Evolutionary conservation across 2,113 vertebrate genomes (phyloP).

Genomic region (Cephalopholis sonnerati): DNA sequence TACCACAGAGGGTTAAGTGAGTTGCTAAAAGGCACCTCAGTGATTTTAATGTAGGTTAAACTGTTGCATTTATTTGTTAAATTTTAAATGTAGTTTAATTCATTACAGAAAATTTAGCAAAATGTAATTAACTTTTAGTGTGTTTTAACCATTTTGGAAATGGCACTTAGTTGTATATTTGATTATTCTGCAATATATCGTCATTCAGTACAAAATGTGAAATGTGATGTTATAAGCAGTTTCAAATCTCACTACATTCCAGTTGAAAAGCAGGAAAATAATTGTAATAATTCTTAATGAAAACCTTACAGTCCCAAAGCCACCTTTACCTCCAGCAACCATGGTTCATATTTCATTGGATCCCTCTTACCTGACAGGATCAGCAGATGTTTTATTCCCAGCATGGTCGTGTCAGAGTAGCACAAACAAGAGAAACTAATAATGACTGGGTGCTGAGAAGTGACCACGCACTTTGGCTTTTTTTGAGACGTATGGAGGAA

Average conservation of each 20-base stretch:
- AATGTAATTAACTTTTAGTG: neutral
- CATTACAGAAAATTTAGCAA: neutral
- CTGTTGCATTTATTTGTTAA: neutral
- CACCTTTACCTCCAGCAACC: neutral
- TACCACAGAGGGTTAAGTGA: neutral
- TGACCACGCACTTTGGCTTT: neutral
- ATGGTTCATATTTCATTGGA: neutral
- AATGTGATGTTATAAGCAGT: neutral
- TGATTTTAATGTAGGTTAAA: neutral
- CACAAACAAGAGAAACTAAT: neutral
- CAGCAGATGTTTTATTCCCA: constrained; percentile 7
- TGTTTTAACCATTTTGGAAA: neutral
- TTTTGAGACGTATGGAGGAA: constrained; percentile 14
- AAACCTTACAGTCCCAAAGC: neutral
- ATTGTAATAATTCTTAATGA: neutral
- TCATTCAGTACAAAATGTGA: neutral
- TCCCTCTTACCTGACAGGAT: constrained; percentile 56
- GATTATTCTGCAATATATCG: neutral
- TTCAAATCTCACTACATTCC: neutral
- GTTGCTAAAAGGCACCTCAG: neutral
- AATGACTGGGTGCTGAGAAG: rapidly evolving
- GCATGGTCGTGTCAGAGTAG: neutral
- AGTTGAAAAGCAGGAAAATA: neutral
- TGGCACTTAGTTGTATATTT: neutral
- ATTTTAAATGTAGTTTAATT: neutral